Conservation (phyloP, 2,888 invertebrate species). For the Lochmaea crataegi region DNA sequence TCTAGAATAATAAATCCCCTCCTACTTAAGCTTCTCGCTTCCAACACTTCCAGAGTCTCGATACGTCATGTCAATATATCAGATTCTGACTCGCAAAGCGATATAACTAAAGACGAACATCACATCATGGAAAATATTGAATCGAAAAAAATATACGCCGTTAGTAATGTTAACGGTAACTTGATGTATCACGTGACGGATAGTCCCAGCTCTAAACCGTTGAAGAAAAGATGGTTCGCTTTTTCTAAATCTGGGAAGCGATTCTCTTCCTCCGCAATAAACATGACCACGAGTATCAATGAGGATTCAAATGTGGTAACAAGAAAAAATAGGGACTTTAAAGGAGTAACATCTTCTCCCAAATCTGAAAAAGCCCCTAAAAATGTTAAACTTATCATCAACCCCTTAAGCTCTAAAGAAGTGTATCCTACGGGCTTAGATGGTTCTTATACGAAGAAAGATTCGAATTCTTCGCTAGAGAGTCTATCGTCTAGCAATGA, state of each 20-base stretch:
- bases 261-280: conserved; percentile 56
- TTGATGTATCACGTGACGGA: conserved; percentile 74
- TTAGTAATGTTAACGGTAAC: conserved; percentile 84
- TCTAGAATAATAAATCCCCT: conserved; percentile 82
- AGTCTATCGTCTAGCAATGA: conserved; percentile 60
- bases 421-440: conserved; percentile 63
- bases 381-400: conserved; percentile 64
- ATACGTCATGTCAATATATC: conserved; percentile 79
- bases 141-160: conserved; percentile 78
- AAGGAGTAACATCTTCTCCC: conserved; percentile 53
- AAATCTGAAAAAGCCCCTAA: conserved; percentile 54
- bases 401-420: conserved; percentile 63
- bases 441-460: conserved; percentile 62
- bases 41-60: conserved; percentile 83
- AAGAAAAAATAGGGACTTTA: conserved; percentile 63
- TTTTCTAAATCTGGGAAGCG: conserved; percentile 61
- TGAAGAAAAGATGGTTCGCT: conserved; percentile 62
- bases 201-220: conserved; percentile 60
- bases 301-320: conserved; percentile 62
- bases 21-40: conserved; percentile 78
- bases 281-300: conserved; percentile 62
- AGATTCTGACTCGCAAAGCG: conserved; percentile 65
- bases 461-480: conserved; percentile 60
- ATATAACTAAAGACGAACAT: conserved; percentile 54
- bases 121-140: conserved; percentile 58